Evolutionary conservation across 2,888 invertebrate species (phyloP).

Genomic region (Phyllotreta striolata): DNA sequence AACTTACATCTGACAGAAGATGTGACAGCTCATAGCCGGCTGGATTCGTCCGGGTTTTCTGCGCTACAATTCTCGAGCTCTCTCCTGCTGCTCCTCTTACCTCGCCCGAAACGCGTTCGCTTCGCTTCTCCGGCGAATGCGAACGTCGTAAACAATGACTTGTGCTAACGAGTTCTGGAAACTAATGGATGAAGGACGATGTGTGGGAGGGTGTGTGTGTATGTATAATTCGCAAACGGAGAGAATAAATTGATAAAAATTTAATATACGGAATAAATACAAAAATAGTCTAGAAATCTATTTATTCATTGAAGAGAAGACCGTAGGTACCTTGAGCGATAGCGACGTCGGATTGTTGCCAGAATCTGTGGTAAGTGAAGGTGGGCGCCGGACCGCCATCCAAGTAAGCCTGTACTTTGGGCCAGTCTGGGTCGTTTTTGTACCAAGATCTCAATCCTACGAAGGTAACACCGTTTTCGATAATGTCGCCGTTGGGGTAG

Average conservation of each 20-base stretch:
- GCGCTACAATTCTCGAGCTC: slow-evolving; percentile 9
- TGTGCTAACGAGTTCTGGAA: slow-evolving; percentile 34
- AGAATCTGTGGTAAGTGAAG: slow-evolving; percentile 46
- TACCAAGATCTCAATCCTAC: slow-evolving; percentile 42
- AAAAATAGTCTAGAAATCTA: slow-evolving; percentile 4
- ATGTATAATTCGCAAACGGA: background rate
- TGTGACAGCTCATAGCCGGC: slow-evolving; percentile 44
- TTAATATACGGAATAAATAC: background rate
- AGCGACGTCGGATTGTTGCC: slow-evolving; percentile 46
- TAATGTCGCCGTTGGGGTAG: slow-evolving; percentile 45
- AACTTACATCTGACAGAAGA: slow-evolving; percentile 46
- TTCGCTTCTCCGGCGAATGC: slow-evolving; percentile 20
- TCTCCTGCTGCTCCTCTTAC: slow-evolving; percentile 10
- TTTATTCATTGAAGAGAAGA: slow-evolving; percentile 45
- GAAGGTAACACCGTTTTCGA: slow-evolving; percentile 43
- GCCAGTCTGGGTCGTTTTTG: slow-evolving; percentile 44
- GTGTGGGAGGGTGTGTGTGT: slow-evolving; percentile 3
- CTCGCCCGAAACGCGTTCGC: slow-evolving; percentile 3
- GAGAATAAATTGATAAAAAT: too few species aligned
- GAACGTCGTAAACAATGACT: slow-evolving; percentile 34
- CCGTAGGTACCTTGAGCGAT: slow-evolving; percentile 44
- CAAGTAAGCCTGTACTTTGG: slow-evolving; percentile 42
- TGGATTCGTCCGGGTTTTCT: slow-evolving; percentile 36
- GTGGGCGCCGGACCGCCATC: slow-evolving; percentile 43
- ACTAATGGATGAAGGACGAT: slow-evolving; percentile 18